Percentiles rank a stretch among this genome's conserved stretches.
phyloP scores from a whole-genome alignment of 2,113 vertebrate genomes.

The Zootoca vivipara region DNA sequence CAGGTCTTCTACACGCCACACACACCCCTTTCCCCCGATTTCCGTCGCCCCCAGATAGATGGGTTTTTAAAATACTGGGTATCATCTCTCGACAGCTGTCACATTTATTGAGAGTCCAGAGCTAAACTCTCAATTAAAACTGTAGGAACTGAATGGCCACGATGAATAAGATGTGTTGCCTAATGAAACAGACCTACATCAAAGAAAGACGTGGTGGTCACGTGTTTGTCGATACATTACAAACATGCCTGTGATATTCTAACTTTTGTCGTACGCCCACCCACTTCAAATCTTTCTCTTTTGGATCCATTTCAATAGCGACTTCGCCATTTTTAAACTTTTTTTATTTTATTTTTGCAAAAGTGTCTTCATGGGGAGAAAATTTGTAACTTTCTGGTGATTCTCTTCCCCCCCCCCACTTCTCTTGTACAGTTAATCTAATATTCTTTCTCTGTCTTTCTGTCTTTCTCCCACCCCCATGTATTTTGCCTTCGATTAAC shows the following conservation, averaged over 20 bases:
- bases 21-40: not conserved
- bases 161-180: not conserved
- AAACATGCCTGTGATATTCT: not conserved
- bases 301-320: not conserved
- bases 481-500: conserved; percentile 53
- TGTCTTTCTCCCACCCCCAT: not conserved
- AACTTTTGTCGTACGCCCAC: not conserved
- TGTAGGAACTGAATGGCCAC: too few relatives aligned
- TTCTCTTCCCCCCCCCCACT: not conserved
- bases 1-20: rapidly evolving
- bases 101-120: not conserved
- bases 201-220: not conserved
- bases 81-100: not conserved
- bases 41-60: not conserved
- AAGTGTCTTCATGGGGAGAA: conserved; percentile 36
- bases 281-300: not conserved
- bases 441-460: too few relatives aligned
- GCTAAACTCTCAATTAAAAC: not conserved
- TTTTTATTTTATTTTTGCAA: not conserved
- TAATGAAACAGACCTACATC: not conserved
- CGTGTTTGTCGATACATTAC: not conserved
- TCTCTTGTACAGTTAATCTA: not conserved
- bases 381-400: not conserved
- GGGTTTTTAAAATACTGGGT: not conserved
- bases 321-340: not conserved